Evolutionary conservation across 2,113 vertebrate species (phyloP).

Genomic region (Mugil cephalus): DNA sequence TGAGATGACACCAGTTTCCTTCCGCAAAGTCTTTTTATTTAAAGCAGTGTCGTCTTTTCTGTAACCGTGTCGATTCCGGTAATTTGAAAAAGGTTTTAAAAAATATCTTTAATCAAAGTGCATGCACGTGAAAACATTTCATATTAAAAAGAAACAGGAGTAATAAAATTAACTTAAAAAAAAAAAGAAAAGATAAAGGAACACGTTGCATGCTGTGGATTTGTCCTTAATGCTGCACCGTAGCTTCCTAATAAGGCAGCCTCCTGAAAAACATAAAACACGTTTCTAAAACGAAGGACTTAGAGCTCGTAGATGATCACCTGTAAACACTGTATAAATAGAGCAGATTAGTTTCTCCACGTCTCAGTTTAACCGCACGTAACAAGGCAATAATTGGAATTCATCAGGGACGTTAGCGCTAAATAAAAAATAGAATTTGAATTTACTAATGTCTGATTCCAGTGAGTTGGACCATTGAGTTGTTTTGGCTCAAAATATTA

Average conservation of each 20-base stretch:
- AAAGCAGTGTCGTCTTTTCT: too few relatives aligned
- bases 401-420: not conserved
- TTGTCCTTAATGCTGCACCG: constrained; percentile 23
- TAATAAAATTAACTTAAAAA: constrained; percentile 38
- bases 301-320: not conserved
- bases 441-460: not conserved
- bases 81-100: not conserved
- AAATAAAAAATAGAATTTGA: not conserved
- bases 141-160: constrained; percentile 15
- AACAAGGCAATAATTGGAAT: not conserved
- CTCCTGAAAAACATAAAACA: not conserved
- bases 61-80: not conserved
- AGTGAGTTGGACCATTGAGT: not conserved
- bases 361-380: constrained; percentile 2
- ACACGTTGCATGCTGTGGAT: not conserved
- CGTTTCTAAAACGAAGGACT: not conserved
- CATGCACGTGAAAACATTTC: constrained; percentile 18
- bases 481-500: constrained; percentile 27
- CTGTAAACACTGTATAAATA: constrained; percentile 30
- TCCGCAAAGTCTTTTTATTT: not conserved
- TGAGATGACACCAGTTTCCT: too few relatives aligned
- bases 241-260: constrained; percentile 10
- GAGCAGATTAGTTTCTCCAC: not conserved
- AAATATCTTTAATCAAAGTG: constrained; percentile 13
- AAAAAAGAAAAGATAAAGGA: constrained; percentile 7